phyloP scores from a whole-genome alignment of 2,113 vertebrate species.

The Monopterus albus region DNA sequence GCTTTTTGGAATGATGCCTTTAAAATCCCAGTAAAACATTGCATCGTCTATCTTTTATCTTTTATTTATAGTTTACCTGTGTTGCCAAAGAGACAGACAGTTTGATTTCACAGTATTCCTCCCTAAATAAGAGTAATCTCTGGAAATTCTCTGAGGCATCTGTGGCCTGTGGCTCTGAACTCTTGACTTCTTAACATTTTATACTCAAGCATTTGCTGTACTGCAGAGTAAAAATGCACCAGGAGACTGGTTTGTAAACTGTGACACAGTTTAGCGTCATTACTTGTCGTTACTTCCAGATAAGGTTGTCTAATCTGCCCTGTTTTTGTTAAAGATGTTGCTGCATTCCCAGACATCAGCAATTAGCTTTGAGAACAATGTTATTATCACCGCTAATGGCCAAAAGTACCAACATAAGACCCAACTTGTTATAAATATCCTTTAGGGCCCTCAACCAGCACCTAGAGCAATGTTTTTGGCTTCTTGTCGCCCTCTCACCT shows the following conservation, averaged over 20 bases:
- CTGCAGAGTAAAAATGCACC: too few relatives aligned
- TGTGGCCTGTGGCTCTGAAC: conserved; percentile 11
- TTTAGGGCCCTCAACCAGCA: neutral
- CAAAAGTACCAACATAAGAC: neutral
- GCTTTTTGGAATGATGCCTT: conserved; percentile 6
- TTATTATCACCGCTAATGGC: too few relatives aligned
- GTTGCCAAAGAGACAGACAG: conserved; percentile 32
- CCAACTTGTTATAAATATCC: neutral
- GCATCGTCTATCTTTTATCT: conserved; percentile 51
- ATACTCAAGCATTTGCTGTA: neutral
- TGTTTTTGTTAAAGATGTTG: too few relatives aligned
- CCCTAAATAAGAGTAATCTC: conserved; percentile 17
- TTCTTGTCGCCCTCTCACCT: neutral
- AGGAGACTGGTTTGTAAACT: too few relatives aligned
- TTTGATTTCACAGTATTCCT: conserved; percentile 42
- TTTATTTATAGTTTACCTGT: conserved; percentile 21
- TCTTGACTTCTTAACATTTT: neutral
- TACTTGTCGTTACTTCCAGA: too few relatives aligned
- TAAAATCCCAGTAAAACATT: conserved; percentile 9
- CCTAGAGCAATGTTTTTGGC: neutral
- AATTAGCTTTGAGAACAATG: too few relatives aligned
- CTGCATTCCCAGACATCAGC: too few relatives aligned
- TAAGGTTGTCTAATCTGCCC: too few relatives aligned
- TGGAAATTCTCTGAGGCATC: conserved; percentile 22
- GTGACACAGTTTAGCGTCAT: too few relatives aligned